Evolutionary conservation across 2,797 vertebrate genomes (phyloP).

Genomic region (Pampus argenteus): DNA sequence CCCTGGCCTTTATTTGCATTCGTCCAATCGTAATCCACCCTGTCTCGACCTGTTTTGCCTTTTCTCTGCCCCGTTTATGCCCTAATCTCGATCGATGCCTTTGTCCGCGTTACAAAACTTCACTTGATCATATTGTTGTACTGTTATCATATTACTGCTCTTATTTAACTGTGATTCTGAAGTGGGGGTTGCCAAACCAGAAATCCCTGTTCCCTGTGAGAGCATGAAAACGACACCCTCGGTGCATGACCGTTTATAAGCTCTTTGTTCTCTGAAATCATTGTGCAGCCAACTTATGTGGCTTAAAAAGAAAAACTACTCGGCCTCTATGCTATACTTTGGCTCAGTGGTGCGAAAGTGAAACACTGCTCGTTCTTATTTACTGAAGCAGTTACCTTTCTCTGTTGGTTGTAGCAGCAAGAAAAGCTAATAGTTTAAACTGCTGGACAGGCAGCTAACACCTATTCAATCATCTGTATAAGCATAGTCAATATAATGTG

Average conservation of each 20-base stretch:
- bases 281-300: constrained; percentile 46
- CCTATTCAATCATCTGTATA: constrained; percentile 67
- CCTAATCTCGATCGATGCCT: constrained; percentile 65
- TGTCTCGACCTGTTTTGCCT: constrained; percentile 57
- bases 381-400: constrained; percentile 63
- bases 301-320: constrained; percentile 43
- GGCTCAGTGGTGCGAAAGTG: constrained; percentile 53
- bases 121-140: constrained; percentile 50
- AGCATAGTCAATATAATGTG: constrained; percentile 57
- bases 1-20: constrained; percentile 56
- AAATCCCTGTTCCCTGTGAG: constrained; percentile 61
- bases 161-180: constrained; percentile 67
- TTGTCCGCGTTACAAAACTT: constrained; percentile 58
- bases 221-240: constrained; percentile 43
- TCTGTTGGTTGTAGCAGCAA: constrained; percentile 63
- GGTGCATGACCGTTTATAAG: constrained; percentile 63
- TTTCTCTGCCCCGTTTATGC: constrained; percentile 38
- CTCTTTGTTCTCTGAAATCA: constrained; percentile 66
- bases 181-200: constrained; percentile 63
- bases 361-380: constrained; percentile 56
- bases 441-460: constrained; percentile 79
- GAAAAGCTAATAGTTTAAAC: constrained; percentile 69
- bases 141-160: constrained; percentile 61
- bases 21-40: constrained; percentile 30
- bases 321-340: constrained; percentile 24